phyloP scores from a whole-genome alignment of 2,113 vertebrate species.

The Serilophus lunatus region DNA sequence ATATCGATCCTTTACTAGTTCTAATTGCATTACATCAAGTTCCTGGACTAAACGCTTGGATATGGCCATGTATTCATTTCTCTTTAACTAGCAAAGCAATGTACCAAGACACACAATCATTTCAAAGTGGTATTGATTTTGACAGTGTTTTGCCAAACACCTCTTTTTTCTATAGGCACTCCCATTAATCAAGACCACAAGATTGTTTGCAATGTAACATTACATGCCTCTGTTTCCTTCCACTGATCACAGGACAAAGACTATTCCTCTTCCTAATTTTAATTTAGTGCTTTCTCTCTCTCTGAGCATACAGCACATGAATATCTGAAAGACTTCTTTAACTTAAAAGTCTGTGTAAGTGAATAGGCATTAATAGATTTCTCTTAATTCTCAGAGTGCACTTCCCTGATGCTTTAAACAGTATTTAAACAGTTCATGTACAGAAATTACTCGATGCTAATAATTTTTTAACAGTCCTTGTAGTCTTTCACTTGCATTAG shows the following conservation, averaged over 20 bases:
- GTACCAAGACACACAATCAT: neutral
- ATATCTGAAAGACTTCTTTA: neutral
- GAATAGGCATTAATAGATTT: neutral
- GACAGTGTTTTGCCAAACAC: neutral
- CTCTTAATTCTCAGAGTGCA: neutral
- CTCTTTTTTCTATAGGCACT: neutral
- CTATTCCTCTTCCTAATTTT: neutral
- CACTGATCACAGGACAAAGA: neutral
- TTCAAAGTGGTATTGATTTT: neutral
- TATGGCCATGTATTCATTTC: neutral
- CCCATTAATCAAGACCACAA: neutral
- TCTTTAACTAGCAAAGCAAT: neutral
- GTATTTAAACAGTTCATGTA: neutral
- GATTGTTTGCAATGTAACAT: neutral
- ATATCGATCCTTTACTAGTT: neutral
- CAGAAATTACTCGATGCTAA: neutral
- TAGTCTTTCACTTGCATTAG: neutral
- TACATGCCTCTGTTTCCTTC: neutral
- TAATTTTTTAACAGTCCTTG: neutral
- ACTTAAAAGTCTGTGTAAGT: neutral
- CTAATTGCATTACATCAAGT: neutral
- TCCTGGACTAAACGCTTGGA: neutral
- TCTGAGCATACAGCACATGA: rapidly evolving
- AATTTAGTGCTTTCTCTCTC: neutral
- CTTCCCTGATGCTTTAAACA: neutral